These are phyloP conservation scores for Paramuricea clavata DNA, from an alignment of 92 coral and sea anemone genomes.

Conservation along the genomic window DNA sequence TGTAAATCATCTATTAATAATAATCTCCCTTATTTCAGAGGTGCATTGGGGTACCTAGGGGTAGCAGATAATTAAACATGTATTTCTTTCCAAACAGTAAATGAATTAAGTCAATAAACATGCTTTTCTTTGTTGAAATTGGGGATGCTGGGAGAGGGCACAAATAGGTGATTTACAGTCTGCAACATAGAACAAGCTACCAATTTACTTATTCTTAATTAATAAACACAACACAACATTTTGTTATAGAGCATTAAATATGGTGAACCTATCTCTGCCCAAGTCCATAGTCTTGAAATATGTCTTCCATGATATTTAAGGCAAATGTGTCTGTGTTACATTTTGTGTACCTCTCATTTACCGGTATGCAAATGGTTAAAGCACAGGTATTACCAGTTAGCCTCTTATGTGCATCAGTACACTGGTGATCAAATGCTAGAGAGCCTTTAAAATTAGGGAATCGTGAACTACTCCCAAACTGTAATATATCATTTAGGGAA, in stretches of 20 bases:
- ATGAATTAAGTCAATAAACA: background rate
- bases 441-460: slow-evolving; percentile 69
- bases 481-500: slow-evolving; percentile 53
- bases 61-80: background rate
- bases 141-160: background rate
- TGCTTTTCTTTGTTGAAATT: background rate
- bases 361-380: slow-evolving; percentile 59
- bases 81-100: too few relatives aligned
- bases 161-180: background rate
- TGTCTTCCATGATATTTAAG: slow-evolving; percentile 54
- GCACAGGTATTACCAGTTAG: slow-evolving; percentile 70
- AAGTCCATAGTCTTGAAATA: slow-evolving; percentile 60
- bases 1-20: background rate
- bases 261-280: slow-evolving; percentile 26
- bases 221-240: background rate
- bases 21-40: background rate
- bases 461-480: slow-evolving; percentile 69
- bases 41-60: background rate
- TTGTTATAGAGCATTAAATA: background rate
- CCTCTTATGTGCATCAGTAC: slow-evolving; percentile 33
- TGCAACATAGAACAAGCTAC: background rate
- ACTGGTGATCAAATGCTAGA: slow-evolving; percentile 59
- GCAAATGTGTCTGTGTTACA: slow-evolving; percentile 34
- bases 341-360: slow-evolving; percentile 49
- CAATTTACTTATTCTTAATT: background rate